Base-by-base conservation (phyloP, 2,888 invertebrate species). In the Neria commutata region DNA sequence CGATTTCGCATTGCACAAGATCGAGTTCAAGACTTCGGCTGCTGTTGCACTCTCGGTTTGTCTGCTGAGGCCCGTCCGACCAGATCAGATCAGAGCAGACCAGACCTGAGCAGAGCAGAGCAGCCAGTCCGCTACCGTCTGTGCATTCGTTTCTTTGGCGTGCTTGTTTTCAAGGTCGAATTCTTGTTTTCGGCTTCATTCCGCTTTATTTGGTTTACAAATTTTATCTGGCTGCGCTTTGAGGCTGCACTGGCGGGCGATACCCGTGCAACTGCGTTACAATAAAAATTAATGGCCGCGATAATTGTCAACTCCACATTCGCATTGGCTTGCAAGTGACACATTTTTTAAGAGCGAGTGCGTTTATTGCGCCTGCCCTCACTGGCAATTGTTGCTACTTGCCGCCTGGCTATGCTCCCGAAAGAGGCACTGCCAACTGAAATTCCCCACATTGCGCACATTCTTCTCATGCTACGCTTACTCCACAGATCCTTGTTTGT, bases 401-500 rank as follows among this genome's bases (percentile, higher is more conserved):
- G n/a, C n/a, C n/a, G n/a, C n/a, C n/a, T n/a, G n/a, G n/a, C n/a
- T n/a, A n/a, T n/a, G n/a, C n/a, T n/a, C n/a, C n/a, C n/a, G n/a
- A n/a, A 8, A 8, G 33, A 33, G 33, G 10, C 8, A 33, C 33
- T 33, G 33, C 14, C 33, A 33, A 33, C 14, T 33, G 10, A 33
- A 33, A 33, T 33, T 33, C 33, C 33, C 8, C 14, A 33, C 8
- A 33, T 8, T 33, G 8, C 14, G 33, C 33, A 8, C 14, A 14
- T 33, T n/a, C 33, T 10, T 10, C 54, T 84, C 84, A 0, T 40
- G 8, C 19, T 40, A 1, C 19, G 6, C 19, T 6, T 40, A 6
- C 3, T 19, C 40, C 16, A 6, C 84, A 90, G 97, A 99, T 87
- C 99, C 98, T 0, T 97, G 96, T 78, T 83, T 98, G 54, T 98